Evolutionary conservation across 2,888 invertebrate species (phyloP).

Genomic region (Eupithecia vulgata): DNA sequence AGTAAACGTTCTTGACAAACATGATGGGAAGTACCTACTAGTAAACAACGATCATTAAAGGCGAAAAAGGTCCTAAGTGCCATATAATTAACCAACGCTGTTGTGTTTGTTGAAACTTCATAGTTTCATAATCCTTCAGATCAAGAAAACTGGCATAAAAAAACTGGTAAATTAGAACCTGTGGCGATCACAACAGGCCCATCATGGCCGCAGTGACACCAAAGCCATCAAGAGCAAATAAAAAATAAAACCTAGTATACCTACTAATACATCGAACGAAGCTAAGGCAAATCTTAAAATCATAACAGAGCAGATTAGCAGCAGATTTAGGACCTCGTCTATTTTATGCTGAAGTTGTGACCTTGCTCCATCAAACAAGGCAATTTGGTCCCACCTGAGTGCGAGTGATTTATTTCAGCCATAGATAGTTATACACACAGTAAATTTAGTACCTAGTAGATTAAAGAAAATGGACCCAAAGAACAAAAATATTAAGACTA

Average conservation of each 20-base stretch:
- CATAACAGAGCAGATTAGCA: background rate
- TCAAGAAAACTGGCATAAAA: too few species aligned
- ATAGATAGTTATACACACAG: background rate
- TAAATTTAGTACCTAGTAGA: background rate
- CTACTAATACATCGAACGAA: background rate
- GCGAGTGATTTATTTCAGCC: conserved; percentile 54
- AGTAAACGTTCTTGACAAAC: background rate
- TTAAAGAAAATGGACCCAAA: conserved; percentile 18
- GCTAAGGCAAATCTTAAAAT: background rate
- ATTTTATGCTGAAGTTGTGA: conserved; percentile 49
- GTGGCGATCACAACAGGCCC: too few species aligned
- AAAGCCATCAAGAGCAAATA: too few species aligned
- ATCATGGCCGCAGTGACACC: too few species aligned
- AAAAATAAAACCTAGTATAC: too few species aligned
- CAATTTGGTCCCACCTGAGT: conserved; percentile 53
- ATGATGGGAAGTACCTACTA: background rate
- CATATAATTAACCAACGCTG: background rate
- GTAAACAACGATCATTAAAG: background rate
- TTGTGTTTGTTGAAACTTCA: too few species aligned
- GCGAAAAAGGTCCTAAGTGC: background rate
- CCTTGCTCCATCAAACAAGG: conserved; percentile 54
- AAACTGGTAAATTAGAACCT: too few species aligned
- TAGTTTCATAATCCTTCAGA: too few species aligned
- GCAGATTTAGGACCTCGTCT: conserved; percentile 17
- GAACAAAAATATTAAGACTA: background rate